Evolutionary conservation across 2,113 vertebrate species (phyloP).

Genomic region (Equus quagga): DNA sequence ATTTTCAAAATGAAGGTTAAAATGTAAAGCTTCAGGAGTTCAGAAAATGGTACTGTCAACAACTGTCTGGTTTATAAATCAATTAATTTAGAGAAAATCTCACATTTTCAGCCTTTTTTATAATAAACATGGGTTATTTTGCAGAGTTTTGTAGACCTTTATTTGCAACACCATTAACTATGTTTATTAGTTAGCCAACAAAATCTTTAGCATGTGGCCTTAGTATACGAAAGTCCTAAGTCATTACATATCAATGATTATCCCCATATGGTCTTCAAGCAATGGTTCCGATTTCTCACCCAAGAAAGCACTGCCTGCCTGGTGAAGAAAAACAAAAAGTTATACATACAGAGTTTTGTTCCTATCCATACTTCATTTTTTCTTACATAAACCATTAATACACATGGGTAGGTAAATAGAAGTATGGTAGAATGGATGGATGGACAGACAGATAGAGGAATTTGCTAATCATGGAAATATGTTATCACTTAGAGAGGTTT

Average conservation of each 20-base stretch:
- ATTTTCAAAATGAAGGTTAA: not conserved
- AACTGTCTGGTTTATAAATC: not conserved
- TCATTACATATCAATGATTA: not conserved
- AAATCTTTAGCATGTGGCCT: not conserved
- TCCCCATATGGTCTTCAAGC: not conserved
- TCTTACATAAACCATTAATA: not conserved
- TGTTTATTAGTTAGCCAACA: not conserved
- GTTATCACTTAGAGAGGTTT: not conserved
- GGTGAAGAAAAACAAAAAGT: not conserved
- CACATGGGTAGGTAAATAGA: not conserved
- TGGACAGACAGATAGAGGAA: not conserved
- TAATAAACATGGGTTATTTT: not conserved
- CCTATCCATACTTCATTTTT: not conserved
- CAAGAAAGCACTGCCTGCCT: not conserved
- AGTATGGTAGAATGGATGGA: not conserved
- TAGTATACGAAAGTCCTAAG: not conserved
- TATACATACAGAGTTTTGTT: not conserved
- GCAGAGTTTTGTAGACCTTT: not conserved
- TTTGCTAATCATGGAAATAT: not conserved
- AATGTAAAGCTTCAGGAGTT: not conserved
- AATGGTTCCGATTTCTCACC: not conserved
- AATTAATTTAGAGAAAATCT: not conserved
- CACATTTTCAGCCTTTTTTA: not conserved
- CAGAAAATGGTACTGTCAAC: not conserved
- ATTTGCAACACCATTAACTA: not conserved